phyloP scores from a whole-genome alignment of 2,797 vertebrate species.

The Coilia nasus region DNA sequence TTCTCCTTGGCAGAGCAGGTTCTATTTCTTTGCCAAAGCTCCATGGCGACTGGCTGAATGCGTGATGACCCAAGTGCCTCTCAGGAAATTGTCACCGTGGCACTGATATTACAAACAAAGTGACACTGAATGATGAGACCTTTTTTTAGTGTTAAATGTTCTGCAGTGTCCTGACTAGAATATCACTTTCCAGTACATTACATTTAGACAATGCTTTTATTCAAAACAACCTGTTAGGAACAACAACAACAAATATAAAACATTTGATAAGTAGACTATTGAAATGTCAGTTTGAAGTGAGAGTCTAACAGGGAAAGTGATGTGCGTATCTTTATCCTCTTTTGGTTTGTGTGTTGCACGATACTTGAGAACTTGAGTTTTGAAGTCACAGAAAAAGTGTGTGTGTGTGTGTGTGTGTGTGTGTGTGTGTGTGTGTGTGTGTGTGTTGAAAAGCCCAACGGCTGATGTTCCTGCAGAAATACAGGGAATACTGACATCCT shows the following conservation, averaged over 20 bases:
- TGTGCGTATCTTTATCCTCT: neutral
- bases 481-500: too few relatives aligned
- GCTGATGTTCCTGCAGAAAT: too few relatives aligned
- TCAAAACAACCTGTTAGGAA: too few relatives aligned
- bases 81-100: neutral
- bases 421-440: too few relatives aligned
- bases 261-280: neutral
- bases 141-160: neutral
- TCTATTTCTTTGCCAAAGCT: neutral
- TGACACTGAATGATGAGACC: neutral
- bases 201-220: too few relatives aligned
- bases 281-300: neutral
- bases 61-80: neutral
- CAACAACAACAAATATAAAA: too few relatives aligned
- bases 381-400: neutral
- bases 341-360: neutral
- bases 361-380: neutral
- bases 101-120: neutral
- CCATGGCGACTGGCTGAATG: neutral
- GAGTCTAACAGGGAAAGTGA: neutral
- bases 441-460: too few relatives aligned
- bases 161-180: neutral
- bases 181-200: neutral
- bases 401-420: too few relatives aligned
- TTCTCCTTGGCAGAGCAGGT: neutral